Base-by-base conservation (phyloP, 2,888 invertebrate species). In the Chymomyza fuscimana region DNA sequence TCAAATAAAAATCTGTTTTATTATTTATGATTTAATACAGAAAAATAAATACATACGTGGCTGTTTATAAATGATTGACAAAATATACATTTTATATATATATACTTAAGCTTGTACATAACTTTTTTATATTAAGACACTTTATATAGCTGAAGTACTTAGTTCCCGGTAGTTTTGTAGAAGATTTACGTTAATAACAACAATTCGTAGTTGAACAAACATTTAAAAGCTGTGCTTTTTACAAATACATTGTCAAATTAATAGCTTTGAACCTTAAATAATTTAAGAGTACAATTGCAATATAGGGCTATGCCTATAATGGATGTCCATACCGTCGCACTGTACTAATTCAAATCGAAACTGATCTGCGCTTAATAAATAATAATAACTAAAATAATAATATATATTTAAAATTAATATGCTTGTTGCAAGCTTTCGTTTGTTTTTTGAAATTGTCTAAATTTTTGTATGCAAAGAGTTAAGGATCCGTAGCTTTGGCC, bases 401-500 rank as follows among this genome's bases (percentile, higher is more conserved):
- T 32, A 32, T 32, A 46, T 46, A 46, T 46, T 9, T 46, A 46
- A 46, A 2, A 46, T 6, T 46, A 46, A 46, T 12, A 4, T 46
- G 40, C 40, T 46, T 46, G 12, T 46, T 12, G 40, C 40, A 46
- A 46, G 12, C 12, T 46, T 46, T 10, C 32, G 7, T 32, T 1
- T 15, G 51, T 54, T 54, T 54, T 52, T 52, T 52, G 9, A 51
- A 51, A 9, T 32, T 36, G 9, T 7, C 15, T 2, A 52, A 12
- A 52, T 52, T 52, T 52, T 2, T 52, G 6, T 52, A 12, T 52
- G n/a, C n/a, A 22, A 22, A 22, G 22, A 58, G 15, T 25, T 22
- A 29, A 29, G 76, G 67, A 65, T 71, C 59, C 46, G 46, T 72
- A 63, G 76, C 79, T 80, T 80, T 80, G 80, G 80, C 80, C 80